Percentiles rank a stretch among this genome's conserved stretches.
These are phyloP conservation scores for Thalassarche chlororhynchos DNA, from an alignment of 2,113 vertebrate species.

Conservation along the genomic window DNA sequence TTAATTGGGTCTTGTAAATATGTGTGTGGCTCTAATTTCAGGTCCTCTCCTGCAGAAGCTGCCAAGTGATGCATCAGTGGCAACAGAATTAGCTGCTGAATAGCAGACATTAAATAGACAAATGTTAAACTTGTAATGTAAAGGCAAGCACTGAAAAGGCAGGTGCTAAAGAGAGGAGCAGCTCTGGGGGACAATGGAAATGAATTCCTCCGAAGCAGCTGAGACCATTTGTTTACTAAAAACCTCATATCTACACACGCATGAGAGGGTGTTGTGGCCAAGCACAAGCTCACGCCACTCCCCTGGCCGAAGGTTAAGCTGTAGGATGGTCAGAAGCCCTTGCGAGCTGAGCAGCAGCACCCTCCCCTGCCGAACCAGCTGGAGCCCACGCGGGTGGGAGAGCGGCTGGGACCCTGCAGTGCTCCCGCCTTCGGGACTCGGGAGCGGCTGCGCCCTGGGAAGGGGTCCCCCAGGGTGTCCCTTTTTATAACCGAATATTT, in stretches of 20 bases:
- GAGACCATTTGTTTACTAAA: neutral
- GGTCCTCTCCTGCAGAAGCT: neutral
- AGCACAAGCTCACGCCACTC: neutral
- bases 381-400: rapidly evolving
- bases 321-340: neutral
- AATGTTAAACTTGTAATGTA: neutral
- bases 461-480: neutral
- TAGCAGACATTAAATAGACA: neutral
- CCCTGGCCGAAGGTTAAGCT: neutral
- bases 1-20: neutral
- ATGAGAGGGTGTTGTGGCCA: neutral
- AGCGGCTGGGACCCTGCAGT: neutral
- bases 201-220: neutral
- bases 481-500: neutral
- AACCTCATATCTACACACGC: rapidly evolving
- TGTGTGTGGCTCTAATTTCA: neutral
- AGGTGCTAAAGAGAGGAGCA: neutral
- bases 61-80: neutral
- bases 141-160: neutral
- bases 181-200: neutral
- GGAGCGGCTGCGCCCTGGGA: neutral
- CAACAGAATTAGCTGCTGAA: neutral
- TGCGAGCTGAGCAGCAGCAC: neutral
- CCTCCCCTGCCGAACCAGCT: neutral
- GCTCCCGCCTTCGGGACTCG: rapidly evolving